These are phyloP conservation scores for Ectemnius lituratus DNA, from an alignment of 2,888 invertebrate genomes.

Conservation along the genomic window DNA sequence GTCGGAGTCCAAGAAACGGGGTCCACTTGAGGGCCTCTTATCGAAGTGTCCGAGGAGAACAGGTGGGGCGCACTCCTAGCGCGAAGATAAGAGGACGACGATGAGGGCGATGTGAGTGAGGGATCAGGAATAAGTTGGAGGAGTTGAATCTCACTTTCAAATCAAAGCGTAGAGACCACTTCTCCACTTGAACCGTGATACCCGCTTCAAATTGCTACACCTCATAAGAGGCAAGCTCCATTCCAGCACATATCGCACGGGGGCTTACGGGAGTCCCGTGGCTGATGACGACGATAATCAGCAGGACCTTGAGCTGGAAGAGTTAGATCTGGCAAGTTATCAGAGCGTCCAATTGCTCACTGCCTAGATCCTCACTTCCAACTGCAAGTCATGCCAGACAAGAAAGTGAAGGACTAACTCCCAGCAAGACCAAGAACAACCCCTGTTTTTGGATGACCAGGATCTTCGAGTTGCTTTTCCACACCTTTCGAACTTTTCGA, in stretches of 20 bases:
- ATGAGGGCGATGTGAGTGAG: conserved; percentile 38
- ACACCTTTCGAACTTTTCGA: too few species aligned
- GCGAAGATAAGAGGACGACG: conserved; percentile 6
- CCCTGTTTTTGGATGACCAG: too few species aligned
- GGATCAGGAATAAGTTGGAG: conserved; percentile 83
- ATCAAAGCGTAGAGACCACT: conserved; percentile 83
- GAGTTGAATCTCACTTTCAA: conserved; percentile 86
- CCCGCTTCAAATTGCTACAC: conserved; percentile 30
- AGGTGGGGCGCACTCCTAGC: not conserved
- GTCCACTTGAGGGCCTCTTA: not conserved
- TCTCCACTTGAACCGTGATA: conserved; percentile 81
- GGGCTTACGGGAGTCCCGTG: not conserved
- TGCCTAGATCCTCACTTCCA: conserved; percentile 85
- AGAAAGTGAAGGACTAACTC: not conserved
- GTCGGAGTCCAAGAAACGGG: not conserved
- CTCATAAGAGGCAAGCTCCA: too few species aligned
- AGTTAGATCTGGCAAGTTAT: conserved; percentile 85
- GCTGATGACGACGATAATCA: conserved; percentile 54
- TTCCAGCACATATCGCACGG: too few species aligned
- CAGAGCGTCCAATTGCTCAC: conserved; percentile 62
- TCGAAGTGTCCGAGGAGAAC: not conserved
- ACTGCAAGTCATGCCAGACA: conserved; percentile 77
- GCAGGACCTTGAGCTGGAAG: conserved; percentile 83
- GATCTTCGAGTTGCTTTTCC: too few species aligned
- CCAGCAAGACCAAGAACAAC: not conserved